phyloP scores from a whole-genome alignment of 2,888 invertebrate species.

The Watsonalla binaria region DNA sequence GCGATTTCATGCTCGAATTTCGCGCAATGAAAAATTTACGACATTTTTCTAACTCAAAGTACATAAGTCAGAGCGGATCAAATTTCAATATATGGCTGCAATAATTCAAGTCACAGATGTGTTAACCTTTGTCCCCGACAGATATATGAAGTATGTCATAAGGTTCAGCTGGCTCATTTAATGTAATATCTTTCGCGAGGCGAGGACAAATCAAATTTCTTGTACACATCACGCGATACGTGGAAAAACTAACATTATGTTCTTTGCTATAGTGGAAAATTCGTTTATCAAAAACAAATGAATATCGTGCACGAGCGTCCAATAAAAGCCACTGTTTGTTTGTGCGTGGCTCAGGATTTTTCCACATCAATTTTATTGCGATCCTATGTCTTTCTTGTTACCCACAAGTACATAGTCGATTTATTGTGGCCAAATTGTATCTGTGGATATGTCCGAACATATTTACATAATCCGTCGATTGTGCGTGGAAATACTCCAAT shows the following conservation, averaged over 20 bases:
- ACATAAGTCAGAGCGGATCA: conserved; percentile 8
- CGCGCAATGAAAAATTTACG: conserved; percentile 13
- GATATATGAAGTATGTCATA: conserved; percentile 3
- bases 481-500: no score
- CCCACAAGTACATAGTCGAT: no score
- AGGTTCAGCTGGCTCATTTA: conserved; percentile 13
- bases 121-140: conserved; percentile 7
- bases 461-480: no score
- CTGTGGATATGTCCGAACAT: no score
- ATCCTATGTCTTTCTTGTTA: no score
- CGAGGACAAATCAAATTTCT: conserved; percentile 12
- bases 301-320: no score
- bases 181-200: conserved; percentile 5
- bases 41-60: conserved; percentile 4
- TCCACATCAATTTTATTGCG: no score
- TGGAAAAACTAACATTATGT: background rate
- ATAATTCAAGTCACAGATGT: conserved; percentile 13
- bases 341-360: no score
- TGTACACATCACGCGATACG: background rate
- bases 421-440: no score
- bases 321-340: no score
- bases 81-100: conserved; percentile 19
- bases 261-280: no score
- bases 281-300: no score
- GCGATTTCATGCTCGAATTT: background rate